Base-by-base conservation (phyloP, 2,888 invertebrate genomes). In the Seira sanloemensis region DNA sequence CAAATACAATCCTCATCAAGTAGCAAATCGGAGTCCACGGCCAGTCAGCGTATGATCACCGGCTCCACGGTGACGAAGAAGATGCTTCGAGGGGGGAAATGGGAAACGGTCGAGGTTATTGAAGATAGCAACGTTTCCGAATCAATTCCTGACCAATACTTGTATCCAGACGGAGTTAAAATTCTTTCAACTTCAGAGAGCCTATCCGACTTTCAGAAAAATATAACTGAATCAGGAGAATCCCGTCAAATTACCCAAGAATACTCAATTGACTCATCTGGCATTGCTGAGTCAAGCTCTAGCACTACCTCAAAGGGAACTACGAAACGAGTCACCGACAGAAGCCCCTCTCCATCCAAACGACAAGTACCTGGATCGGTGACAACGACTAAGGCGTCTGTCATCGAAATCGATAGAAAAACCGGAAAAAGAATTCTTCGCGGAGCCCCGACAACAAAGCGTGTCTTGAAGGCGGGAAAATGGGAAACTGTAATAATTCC, bases 391-490 rank as follows among this genome's bases (percentile, higher is more conserved):
- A 19, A 16, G 19, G 50, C 50, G 1, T 21, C 26, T 23, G 78
- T 21, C 1, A 74, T 74, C 74, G 80, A 80, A 75, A 68, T 24
- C n/a, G 74, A 80, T 12, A 68, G 25, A 24, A 74, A 74, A 18
- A 72, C 78, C 58, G 74, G 84, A 25, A 74, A 76, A n/a, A 37
- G 74, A 12, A 66, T 79, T 50, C n/a, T 81, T 16, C 26, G 84
- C 9, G 79, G 27, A 18, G 23, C 75, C 9, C 75, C 75, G 1
- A 79, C 77, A 18, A 85, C 85, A 9, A 79, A 81, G 58, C 86
- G 83, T 24, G 62, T 88, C 12, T 67, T 89, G 1, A 71, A 84
- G 9, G 87, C 87, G 0, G 87, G 87, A 19, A 88, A 88, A 84
- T 69, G 85, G n/a, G 88, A 87, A 19, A 81, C 62, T 21, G 80